A percentile compares a stretch with the other conserved stretches of the same genome.
These are phyloP conservation scores for Cantharis rufa DNA, from an alignment of 2,888 invertebrate species.

Conservation along the genomic window DNA sequence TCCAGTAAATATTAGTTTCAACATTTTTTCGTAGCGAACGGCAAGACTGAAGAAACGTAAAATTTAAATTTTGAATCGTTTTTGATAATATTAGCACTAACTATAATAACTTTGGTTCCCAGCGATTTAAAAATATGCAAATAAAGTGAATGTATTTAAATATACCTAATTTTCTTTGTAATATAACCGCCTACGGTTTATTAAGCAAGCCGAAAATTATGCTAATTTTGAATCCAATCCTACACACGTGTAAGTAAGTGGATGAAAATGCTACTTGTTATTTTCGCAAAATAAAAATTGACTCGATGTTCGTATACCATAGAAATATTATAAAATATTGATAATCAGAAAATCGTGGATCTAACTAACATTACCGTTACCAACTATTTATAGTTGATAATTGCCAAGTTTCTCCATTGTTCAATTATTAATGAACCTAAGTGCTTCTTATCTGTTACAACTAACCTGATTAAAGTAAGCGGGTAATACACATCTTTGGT, in stretches of 20 bases:
- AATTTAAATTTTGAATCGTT: not conserved
- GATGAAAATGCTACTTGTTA: conserved; percentile 12
- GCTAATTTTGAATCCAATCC: conserved; percentile 5
- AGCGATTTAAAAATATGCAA: not conserved
- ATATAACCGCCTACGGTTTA: conserved; percentile 11
- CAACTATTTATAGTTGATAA: not conserved
- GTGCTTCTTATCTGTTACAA: not conserved
- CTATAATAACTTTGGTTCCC: not conserved
- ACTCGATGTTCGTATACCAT: not conserved
- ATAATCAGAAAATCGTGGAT: not conserved
- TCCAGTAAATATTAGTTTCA: not conserved
- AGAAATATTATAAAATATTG: not conserved
- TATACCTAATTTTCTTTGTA: conserved; percentile 13
- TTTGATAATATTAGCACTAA: not conserved
- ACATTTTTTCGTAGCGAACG: not conserved
- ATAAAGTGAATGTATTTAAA: not conserved
- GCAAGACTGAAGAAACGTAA: too few relatives aligned
- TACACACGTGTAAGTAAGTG: conserved; percentile 15
- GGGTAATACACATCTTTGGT: conserved; percentile 95
- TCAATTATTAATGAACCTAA: not conserved
- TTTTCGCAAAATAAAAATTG: not conserved
- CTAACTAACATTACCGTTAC: not conserved
- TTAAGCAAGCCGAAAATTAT: conserved; percentile 14
- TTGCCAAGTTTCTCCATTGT: not conserved
- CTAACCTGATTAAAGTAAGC: conserved; percentile 87